phyloP scores from a whole-genome alignment of 2,797 vertebrate genomes.

The Gymnodraco acuticeps region DNA sequence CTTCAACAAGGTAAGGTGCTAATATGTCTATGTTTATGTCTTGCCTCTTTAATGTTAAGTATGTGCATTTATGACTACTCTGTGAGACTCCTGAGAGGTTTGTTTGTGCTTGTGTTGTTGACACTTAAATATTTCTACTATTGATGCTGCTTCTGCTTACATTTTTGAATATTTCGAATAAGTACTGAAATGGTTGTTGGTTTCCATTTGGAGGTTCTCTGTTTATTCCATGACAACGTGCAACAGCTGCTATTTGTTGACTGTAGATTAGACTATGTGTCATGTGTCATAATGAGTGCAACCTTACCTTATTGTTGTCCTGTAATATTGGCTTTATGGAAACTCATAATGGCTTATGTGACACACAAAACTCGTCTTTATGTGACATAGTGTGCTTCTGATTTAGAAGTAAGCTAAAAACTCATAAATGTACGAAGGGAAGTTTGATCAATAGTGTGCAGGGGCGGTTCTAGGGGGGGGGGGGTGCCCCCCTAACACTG shows the following conservation, averaged over 20 bases:
- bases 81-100: neutral
- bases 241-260: neutral
- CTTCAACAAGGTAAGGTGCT: neutral
- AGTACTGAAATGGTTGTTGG: neutral
- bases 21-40: neutral
- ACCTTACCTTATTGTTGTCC: neutral
- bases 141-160: constrained; percentile 1
- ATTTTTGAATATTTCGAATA: neutral
- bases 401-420: no score
- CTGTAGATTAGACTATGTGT: neutral
- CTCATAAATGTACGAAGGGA: neutral
- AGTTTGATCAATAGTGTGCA: no score
- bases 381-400: no score
- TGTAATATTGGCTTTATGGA: neutral
- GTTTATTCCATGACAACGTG: neutral
- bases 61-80: neutral
- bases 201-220: neutral
- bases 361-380: no score
- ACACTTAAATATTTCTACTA: neutral
- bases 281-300: neutral
- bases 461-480: no score
- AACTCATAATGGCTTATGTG: neutral
- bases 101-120: neutral
- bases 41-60: neutral
- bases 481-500: no score